phyloP scores from a whole-genome alignment of 1,140 invertebrate genomes.

The Alviniconcha marisindica region DNA sequence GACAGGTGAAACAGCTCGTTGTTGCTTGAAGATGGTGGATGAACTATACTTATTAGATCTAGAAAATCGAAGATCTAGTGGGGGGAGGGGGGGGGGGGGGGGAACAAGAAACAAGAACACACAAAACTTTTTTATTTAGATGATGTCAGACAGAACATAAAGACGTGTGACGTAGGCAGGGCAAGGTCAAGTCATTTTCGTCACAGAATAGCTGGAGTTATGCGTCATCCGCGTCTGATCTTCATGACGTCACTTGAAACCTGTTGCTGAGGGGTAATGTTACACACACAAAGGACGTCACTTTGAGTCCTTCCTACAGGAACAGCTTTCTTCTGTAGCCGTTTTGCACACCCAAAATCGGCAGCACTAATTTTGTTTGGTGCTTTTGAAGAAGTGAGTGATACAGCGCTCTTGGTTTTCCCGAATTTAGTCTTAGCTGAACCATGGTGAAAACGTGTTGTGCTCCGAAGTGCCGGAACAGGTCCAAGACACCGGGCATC shows the following conservation, averaged over 20 bases:
- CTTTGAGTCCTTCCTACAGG: neutral
- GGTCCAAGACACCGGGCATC: slow-evolving; percentile 22
- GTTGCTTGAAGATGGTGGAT: neutral
- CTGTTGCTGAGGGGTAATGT: slow-evolving; percentile 9
- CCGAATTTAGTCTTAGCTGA: neutral
- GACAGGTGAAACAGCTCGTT: too few species aligned
- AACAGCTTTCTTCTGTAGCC: neutral
- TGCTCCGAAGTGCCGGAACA: slow-evolving; percentile 17
- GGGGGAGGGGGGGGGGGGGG: too few species aligned
- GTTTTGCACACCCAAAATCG: neutral
- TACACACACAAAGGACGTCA: neutral
- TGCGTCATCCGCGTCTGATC: neutral
- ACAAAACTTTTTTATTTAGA: neutral
- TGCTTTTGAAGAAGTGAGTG: neutral
- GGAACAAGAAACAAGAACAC: too few species aligned
- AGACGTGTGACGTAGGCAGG: slow-evolving; percentile 16
- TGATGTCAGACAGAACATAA: neutral
- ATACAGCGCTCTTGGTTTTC: neutral
- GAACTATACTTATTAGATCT: neutral
- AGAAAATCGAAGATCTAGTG: neutral
- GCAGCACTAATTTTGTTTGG: neutral
- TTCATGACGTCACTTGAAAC: slow-evolving; percentile 18
- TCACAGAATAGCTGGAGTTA: neutral
- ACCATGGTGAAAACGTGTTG: slow-evolving; percentile 29
- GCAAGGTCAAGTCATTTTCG: neutral